Base-by-base conservation (phyloP, 2,888 invertebrate species). In the Ephialtes manifestator region DNA sequence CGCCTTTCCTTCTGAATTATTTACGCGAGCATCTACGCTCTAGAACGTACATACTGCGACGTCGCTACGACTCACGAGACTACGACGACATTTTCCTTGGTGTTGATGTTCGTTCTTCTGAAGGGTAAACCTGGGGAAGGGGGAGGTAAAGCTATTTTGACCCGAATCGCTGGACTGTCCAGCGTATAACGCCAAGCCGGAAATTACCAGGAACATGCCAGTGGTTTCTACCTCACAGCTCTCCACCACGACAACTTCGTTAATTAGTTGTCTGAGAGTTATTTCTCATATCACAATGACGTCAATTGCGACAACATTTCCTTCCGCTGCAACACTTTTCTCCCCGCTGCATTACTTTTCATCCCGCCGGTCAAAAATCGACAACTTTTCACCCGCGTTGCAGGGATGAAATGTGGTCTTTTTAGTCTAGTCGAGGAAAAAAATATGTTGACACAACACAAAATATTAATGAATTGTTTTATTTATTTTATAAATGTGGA, bases 1-100 rank as follows among this genome's bases (percentile, higher is more conserved):
- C 87, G 89, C 90, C 89, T 91, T 89, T 90, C 88, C 90, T 90
- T 87, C 89, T 92, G 90, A 92, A 92, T 92, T 92, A 92, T 92
- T 90, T 90, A 92, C 91, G 88, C 87, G 86, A 79, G 88, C 53
- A 76, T 81, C 75, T 60, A 46, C 58, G 18, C 20, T 60, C 58
- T 43, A 55, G 46, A 77, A 53, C 53, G 53, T 67, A 55, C 65
- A 20, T 65, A 65, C 53, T 28, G 53, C 51, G 51, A 39, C 28
- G 24, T 24, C 60, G 31, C 10, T 48, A n/a, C 20, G 35, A 43
- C 35, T 68, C 18, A 39, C 31, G 70, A 78, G 72, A 74, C n/a
- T 35, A 18, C 24, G 35, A 39, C 43, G 39, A 67, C 77, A 20
- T 24, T 20, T 46, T 24, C 46, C 53, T 48, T 43, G 72, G 53